Percentiles rank a stretch among this genome's conserved stretches.
Evolutionary conservation across 2,797 vertebrate genomes (phyloP).

Genomic region (Eutrigla gurnardus): DNA sequence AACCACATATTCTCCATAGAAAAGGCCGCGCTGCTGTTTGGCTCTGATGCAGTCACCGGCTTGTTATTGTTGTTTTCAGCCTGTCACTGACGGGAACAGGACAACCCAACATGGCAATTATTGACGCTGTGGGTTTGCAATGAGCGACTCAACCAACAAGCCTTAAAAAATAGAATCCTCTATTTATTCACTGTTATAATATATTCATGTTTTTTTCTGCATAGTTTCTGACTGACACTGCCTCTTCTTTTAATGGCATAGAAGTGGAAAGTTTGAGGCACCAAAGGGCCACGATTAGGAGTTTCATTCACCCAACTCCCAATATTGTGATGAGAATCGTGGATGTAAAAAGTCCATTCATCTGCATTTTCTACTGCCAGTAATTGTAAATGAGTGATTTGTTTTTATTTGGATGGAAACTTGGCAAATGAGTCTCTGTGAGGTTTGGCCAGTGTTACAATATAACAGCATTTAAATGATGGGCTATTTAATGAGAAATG

Average conservation of each 20-base stretch:
- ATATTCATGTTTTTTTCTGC: not conserved
- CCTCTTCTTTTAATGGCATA: not conserved
- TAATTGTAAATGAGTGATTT: not conserved
- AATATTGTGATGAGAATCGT: no score
- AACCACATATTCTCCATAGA: slow-evolving; percentile 36
- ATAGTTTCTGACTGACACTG: not conserved
- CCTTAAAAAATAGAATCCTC: slow-evolving; percentile 12
- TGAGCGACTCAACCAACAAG: slow-evolving; percentile 12
- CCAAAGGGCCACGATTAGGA: no score
- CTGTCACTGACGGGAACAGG: slow-evolving; percentile 24
- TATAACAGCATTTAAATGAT: not conserved
- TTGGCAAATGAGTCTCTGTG: not conserved
- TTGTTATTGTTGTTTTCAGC: slow-evolving; percentile 13
- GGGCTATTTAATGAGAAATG: not conserved
- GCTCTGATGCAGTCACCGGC: slow-evolving; percentile 43
- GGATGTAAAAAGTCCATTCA: not conserved
- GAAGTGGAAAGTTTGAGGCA: not conserved
- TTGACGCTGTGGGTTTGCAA: slow-evolving; percentile 17
- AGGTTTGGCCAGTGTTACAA: not conserved
- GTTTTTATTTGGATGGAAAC: not conserved
- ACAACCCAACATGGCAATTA: slow-evolving; percentile 23
- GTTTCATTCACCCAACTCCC: no score
- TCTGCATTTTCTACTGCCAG: not conserved
- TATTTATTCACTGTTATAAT: not conserved
- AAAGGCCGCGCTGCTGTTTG: slow-evolving; percentile 42